Evolutionary conservation across 2,113 vertebrate species (phyloP).

Genomic region (Bos indicus): DNA sequence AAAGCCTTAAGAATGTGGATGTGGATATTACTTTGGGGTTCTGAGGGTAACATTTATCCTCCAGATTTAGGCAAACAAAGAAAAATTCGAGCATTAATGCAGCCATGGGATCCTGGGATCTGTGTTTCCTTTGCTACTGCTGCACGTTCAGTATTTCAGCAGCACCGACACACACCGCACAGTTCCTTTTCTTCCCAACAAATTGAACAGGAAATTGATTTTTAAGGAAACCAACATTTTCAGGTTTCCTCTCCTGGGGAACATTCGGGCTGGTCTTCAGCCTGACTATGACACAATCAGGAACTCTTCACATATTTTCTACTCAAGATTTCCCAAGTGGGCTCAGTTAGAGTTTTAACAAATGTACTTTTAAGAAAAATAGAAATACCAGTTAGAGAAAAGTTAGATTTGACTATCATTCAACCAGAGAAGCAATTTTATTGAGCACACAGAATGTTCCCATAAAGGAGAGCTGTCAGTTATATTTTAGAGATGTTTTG

Average conservation of each 20-base stretch:
- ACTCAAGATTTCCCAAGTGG: conserved; percentile 50
- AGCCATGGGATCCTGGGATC: not conserved
- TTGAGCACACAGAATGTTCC: not conserved
- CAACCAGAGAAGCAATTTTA: conserved; percentile 16
- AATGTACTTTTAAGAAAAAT: conserved; percentile 73
- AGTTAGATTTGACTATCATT: conserved; percentile 43
- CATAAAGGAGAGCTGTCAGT: not conserved
- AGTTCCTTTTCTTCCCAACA: conserved; percentile 46
- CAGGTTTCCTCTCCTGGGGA: conserved; percentile 62
- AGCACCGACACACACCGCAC: conserved; percentile 7
- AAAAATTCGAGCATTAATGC: conserved; percentile 52
- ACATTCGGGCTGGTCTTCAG: conserved; percentile 38
- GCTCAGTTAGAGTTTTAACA: conserved; percentile 67
- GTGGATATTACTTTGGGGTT: conserved; percentile 54
- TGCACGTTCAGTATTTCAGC: conserved; percentile 14
- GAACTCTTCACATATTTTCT: conserved; percentile 45
- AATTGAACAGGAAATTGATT: conserved; percentile 65
- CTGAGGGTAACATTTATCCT: conserved; percentile 67
- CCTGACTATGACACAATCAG: conserved; percentile 44
- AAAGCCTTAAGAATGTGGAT: conserved; percentile 72
- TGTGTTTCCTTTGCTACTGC: conserved; percentile 47
- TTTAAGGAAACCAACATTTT: conserved; percentile 68
- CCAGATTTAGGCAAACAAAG: not conserved
- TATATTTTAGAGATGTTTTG: conserved; percentile 14
- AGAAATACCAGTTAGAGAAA: conserved; percentile 29